Base-by-base conservation (phyloP, 2,113 vertebrate genomes). In the Leptobrachium leishanense region DNA sequence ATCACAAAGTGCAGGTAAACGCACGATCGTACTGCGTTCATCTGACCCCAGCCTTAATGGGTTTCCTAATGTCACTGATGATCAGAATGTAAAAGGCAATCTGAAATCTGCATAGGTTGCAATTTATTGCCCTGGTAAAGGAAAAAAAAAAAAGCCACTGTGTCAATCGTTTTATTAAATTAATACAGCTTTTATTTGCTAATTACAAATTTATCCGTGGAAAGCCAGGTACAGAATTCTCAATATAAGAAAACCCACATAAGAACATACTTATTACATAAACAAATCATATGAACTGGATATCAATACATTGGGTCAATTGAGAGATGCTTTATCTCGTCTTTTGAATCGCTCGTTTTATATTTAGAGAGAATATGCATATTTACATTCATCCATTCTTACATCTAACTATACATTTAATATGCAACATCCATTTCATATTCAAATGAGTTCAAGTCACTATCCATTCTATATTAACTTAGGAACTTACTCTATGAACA, bases 381-480 rank as follows among this genome's bases (percentile, higher is more conserved):
- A 81, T 81, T 74, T 81, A 81, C 78, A 81, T 40, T 79, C 63
- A 81, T 68, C 72, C 72, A 74, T 81, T 74, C 78, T 81, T 81
- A 74, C 57, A 81, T 64, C 64, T 68, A 31, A 81, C 78, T 81
- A 81, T 81, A 81, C 77, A 80, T 57, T 67, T 77, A 69, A 77
- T 66, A 72, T 65, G n/a, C 53, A 79, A 73, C 70, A 44, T 31
- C 41, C 71, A 81, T 44, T 59, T 68, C 78, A 81, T 81, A 81
- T 74, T 74, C 64, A 66, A 72, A 77, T 6, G 15, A 15, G 53
- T 46, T 67, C 67, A 20, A 59, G 55, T 55, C 44, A 31, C 20
- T 68, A 55, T 74, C 64, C 50, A 57, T 67, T 74, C 42, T 50
- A 72, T 10, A 43, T 81, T 68, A 79, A 79, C 39, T 65, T 75